Percentiles rank a stretch among this genome's conserved stretches.
Conservation (phyloP, 2,797 vertebrate species). For the Austrolebias charrua region DNA sequence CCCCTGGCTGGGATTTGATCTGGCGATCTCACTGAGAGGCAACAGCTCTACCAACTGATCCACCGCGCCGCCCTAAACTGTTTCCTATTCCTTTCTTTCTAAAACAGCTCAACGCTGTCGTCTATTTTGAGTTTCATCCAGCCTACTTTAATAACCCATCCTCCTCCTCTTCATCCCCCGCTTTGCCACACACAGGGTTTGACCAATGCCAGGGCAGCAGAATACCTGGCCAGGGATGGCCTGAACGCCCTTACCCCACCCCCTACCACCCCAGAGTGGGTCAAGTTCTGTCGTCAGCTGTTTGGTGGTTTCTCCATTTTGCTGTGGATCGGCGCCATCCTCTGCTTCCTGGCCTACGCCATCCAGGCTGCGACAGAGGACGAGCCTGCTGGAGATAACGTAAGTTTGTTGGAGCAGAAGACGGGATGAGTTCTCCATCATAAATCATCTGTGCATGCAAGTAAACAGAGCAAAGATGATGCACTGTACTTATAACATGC, state of each 20-base stretch:
- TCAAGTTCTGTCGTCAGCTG: conserved; percentile 93
- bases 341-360: conserved; percentile 91
- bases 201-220: conserved; percentile 89
- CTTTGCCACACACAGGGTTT: conserved; percentile 77
- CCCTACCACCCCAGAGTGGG: conserved; percentile 92
- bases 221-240: conserved; percentile 87
- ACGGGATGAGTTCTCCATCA: no score
- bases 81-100: no score
- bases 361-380: conserved; percentile 91
- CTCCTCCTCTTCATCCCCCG: not conserved
- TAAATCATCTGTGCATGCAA: no score
- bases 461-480: no score
- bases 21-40: no score
- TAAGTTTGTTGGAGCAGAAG: conserved; percentile 60
- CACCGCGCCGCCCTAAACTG: no score
- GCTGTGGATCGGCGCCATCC: conserved; percentile 90
- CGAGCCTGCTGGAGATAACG: conserved; percentile 86
- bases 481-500: fast-evolving
- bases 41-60: no score
- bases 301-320: conserved; percentile 92
- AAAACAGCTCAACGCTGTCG: no score
- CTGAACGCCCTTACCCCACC: conserved; percentile 90
- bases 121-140: not conserved
- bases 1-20: no score
- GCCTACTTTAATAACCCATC: not conserved